Percentiles rank a stretch among this genome's conserved stretches.
Conservation (phyloP, 2,888 invertebrate genomes). For the Piscicola geometra region DNA sequence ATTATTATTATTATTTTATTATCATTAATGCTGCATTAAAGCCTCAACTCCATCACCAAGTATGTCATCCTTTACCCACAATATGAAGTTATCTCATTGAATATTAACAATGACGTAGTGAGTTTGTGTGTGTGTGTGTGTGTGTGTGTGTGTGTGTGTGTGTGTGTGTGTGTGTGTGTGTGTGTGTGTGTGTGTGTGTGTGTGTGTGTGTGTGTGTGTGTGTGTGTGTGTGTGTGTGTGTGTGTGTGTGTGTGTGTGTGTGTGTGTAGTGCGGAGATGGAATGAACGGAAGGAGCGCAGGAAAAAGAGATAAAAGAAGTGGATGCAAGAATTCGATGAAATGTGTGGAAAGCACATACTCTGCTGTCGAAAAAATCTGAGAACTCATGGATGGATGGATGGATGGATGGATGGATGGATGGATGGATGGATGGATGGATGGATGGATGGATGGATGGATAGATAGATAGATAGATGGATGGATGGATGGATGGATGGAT, state of each 20-base stretch:
- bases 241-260: constrained; percentile 12
- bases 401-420: background rate
- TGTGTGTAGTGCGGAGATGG: background rate
- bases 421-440: background rate
- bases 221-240: constrained; percentile 15
- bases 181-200: background rate
- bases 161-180: background rate
- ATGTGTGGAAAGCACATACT: no score
- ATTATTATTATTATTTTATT: no score
- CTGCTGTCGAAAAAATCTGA: no score
- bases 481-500: background rate
- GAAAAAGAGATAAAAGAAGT: background rate
- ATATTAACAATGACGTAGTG: background rate
- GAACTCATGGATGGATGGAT: background rate
- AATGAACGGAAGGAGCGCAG: background rate
- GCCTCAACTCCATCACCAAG: no score
- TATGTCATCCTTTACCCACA: no score
- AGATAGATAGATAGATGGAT: background rate
- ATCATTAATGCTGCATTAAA: no score
- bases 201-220: constrained; percentile 7
- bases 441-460: constrained; percentile 1
- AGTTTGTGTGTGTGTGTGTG: no score
- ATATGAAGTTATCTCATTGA: no score
- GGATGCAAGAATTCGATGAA: no score
- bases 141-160: background rate